phyloP scores from a whole-genome alignment of 2,113 vertebrate species.

The Xyliphius kryptos region DNA sequence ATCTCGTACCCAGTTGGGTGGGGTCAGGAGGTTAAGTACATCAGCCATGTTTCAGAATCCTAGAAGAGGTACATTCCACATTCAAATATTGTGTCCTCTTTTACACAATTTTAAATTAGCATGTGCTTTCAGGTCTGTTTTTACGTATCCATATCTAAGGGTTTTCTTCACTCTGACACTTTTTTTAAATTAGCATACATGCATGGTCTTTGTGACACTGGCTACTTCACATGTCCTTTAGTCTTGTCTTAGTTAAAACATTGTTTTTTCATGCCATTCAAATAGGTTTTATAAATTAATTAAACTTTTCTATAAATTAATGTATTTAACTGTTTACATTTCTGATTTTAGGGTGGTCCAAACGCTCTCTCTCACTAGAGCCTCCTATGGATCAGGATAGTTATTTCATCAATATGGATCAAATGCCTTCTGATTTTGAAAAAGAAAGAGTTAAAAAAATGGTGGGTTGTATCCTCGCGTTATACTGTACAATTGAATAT shows the following conservation, averaged over 20 bases:
- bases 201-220: slow-evolving; percentile 27
- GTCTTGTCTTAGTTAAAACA: neutral
- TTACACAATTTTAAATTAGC: slow-evolving; percentile 1
- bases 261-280: neutral
- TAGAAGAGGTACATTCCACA: slow-evolving; percentile 58
- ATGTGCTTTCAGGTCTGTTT: slow-evolving; percentile 36
- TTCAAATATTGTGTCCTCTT: slow-evolving; percentile 12
- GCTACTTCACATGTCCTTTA: neutral
- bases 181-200: neutral
- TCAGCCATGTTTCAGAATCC: slow-evolving; percentile 66
- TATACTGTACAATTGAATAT: neutral
- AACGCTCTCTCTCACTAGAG: slow-evolving; percentile 75
- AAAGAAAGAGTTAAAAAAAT: slow-evolving; percentile 78
- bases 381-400: slow-evolving; percentile 80
- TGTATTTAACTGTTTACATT: neutral
- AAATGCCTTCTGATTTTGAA: slow-evolving; percentile 82
- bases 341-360: slow-evolving; percentile 76
- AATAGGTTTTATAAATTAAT: too few relatives aligned
- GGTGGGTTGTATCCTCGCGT: slow-evolving; percentile 55
- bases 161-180: slow-evolving; percentile 14
- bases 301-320: too few relatives aligned
- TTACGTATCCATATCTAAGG: neutral
- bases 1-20: slow-evolving; percentile 58
- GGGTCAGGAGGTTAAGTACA: slow-evolving; percentile 69
- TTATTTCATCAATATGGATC: slow-evolving; percentile 87